A percentile compares a stretch with the other conserved stretches of the same genome.
phyloP scores from a whole-genome alignment of 2,888 invertebrate genomes.

The Bhutanitis thaidina region DNA sequence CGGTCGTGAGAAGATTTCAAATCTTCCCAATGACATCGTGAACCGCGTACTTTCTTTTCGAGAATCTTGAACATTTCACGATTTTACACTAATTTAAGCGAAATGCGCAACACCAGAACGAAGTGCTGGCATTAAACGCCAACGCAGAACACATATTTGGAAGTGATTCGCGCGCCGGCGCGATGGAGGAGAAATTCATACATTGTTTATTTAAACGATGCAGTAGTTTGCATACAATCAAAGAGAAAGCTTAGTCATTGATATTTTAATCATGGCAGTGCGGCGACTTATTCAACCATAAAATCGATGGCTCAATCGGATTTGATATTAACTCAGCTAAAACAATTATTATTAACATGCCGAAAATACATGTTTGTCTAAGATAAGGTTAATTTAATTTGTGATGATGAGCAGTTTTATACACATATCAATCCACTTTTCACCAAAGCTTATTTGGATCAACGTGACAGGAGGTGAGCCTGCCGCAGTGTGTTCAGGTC shows the following conservation, averaged over 20 bases:
- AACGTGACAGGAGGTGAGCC: too few species aligned
- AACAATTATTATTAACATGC: constrained; percentile 9
- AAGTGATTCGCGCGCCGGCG: constrained; percentile 32
- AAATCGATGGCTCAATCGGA: constrained; percentile 54
- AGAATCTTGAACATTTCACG: constrained; percentile 12
- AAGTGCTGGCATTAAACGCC: constrained; percentile 22
- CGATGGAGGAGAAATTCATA: constrained; percentile 39
- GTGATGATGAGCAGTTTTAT: too few species aligned
- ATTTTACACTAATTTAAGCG: constrained; percentile 17
- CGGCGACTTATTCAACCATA: constrained; percentile 52
- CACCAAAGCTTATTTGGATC: too few species aligned
- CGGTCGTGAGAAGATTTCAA: too few species aligned
- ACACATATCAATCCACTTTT: too few species aligned
- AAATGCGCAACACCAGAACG: constrained; percentile 3
- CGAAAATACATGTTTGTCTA: not conserved
- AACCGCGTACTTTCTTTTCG: constrained; percentile 10
- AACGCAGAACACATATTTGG: constrained; percentile 31
- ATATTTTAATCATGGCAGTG: constrained; percentile 67
- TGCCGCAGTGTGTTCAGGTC: too few species aligned
- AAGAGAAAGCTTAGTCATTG: constrained; percentile 65
- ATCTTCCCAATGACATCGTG: too few species aligned
- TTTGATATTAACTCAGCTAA: constrained; percentile 12
- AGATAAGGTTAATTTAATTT: too few species aligned
- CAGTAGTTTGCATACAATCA: constrained; percentile 74
- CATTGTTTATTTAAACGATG: constrained; percentile 48